These are phyloP conservation scores for Neosalanx taihuensis DNA, from an alignment of 2,797 vertebrate species.

Conservation along the genomic window DNA sequence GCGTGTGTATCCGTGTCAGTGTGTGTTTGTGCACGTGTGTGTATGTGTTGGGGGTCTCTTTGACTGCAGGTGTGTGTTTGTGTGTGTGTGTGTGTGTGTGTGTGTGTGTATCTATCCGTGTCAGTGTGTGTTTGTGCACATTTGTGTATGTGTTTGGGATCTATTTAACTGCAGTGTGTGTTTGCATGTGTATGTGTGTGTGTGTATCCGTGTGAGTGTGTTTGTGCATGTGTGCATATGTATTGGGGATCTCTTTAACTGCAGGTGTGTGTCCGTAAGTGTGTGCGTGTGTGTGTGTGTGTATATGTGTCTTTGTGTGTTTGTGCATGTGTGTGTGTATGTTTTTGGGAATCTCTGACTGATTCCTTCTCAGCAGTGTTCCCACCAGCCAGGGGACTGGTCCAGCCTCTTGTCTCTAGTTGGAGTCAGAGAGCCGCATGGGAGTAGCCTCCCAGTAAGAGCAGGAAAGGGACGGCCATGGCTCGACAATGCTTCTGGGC, in stretches of 20 bases:
- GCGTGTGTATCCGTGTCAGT: constrained; percentile 8
- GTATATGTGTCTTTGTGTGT: neutral
- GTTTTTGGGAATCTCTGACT: constrained; percentile 33
- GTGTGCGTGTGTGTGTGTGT: neutral
- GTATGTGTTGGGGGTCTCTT: too few species aligned
- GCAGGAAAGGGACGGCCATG: constrained; percentile 42
- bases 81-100: neutral
- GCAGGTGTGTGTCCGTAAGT: neutral
- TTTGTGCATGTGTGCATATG: neutral
- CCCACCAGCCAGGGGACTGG: constrained; percentile 37
- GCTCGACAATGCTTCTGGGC: constrained; percentile 54
- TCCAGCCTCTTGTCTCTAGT: constrained; percentile 18
- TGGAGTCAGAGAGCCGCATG: constrained; percentile 27
- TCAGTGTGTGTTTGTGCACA: constrained; percentile 30
- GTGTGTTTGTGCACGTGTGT: constrained; percentile 24
- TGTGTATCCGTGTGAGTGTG: constrained; percentile 16
- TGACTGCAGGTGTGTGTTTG: too few species aligned
- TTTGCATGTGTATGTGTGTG: neutral
- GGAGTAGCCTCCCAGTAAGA: constrained; percentile 25
- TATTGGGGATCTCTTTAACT: neutral
- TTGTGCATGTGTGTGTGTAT: constrained; percentile 9
- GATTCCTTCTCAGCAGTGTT: constrained; percentile 30
- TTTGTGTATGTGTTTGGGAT: too few species aligned
- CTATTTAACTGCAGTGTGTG: too few species aligned
- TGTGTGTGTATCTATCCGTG: neutral